Base-by-base conservation (phyloP, 2,113 vertebrate genomes). In the Coracopsis vasa region DNA sequence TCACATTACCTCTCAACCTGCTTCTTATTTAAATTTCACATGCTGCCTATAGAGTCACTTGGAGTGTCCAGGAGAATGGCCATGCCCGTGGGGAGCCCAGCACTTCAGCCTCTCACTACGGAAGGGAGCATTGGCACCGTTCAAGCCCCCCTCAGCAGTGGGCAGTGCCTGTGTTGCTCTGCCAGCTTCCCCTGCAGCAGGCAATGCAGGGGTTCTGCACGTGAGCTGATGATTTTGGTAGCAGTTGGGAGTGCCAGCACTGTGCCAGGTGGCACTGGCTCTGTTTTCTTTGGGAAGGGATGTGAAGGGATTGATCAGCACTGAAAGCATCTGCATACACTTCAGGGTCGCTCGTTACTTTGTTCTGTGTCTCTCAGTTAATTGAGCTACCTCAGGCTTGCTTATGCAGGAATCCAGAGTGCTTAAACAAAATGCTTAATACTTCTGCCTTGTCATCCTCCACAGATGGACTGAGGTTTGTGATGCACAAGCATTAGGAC, bases 51-150 rank as follows among this genome's bases (percentile, higher is more conserved):
- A 37, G 54, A 44, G 19, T 14, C 28, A 19, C 42, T 51, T 51
- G 44, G 19, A 33, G 39, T n/a, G 10, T 2, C 20, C 14, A 16
- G 60, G 80, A 13, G 7, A 20, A 31, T 9, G 29, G 6, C 65
- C 9, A 0, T 47, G 44, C 33, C 20, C 0, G 0, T 4, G 50
- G 45, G 7, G 62, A 75, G 35, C 56, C 33, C 35, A 35, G 45
- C 10, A 1, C 41, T 44, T 24, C 27, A 2, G 1, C 7, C 45
- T 20, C 48, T 60, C 2, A 2, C 35, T 37, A 2, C 3, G 17
- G 67, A 51, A 42, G 33, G 31, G 72, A n/a, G 45, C 48, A 3
- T 1, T 42, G 50, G 19, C 50, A 6, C 13, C 31, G 25, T 35
- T 39, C 2, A 15, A 72, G 61, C 31, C 29, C 31, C 39, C 19